Evolutionary conservation across 2,797 vertebrate species (phyloP), one percentile per base, ranked within the genome.

Genomic region (Poecilia velifera): DNA sequence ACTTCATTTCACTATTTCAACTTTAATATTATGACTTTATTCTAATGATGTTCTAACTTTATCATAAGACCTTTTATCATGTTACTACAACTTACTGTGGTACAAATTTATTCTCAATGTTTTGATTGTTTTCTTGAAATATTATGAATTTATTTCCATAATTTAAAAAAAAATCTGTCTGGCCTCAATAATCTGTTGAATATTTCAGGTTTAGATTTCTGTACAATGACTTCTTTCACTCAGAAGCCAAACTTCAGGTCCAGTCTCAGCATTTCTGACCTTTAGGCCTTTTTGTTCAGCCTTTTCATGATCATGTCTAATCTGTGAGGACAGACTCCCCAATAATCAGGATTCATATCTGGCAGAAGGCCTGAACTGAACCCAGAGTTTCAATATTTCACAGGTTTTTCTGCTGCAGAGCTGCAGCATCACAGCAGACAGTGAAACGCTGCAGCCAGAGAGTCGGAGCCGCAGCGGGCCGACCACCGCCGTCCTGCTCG

Each of bases 381-480:
- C 31, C n/a, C 55, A 59, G 12, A 31, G 57, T 28, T 28, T 59
- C 14, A 62, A 62, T 62, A 62, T 62, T 62, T 34, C 12, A 18
- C 57, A 34, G 57, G 6, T 62, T 62, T 34, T 14, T 6, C 13
- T 34, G 28, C n/a, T 18, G 20, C 49, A 51, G 20, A 7, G 55
- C 55, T 31, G 55, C 55, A 59, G 43, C 53, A 57, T 4, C 4
- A 4, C 28, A 31, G 53, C 25, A 57, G 55, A 28, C n/a, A 57
- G 55, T 28, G 28, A 28, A 28, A 13, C 12, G 13, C 55, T 57
- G 55, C 55, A 5, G 57, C 13, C 28, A 6, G 76, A 86, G 43
- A 72, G 76, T 73, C 84, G 73, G 53, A 77, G 82, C 28, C 2
- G 13, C 28, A 12, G 4, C 16, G 70, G 76, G 55, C 12, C 1